Evolutionary conservation across 2,113 vertebrate species (phyloP), one percentile per base, ranked within the genome.

Genomic region (Athene noctua): DNA sequence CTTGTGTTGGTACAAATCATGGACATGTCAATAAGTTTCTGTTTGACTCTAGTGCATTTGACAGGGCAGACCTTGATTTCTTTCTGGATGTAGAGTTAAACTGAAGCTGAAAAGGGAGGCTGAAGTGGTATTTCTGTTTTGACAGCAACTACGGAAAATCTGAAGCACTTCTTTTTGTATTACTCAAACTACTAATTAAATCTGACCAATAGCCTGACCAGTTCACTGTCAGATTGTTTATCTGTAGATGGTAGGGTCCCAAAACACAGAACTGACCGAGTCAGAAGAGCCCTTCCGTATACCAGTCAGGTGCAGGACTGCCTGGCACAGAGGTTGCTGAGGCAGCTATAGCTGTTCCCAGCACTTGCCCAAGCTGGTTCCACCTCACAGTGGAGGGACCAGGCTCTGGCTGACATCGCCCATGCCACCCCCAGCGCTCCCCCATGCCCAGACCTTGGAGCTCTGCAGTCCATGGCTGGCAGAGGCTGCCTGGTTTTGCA

Each of bases 381-480:
- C 61, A 72, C 15, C 26, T 34, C 1, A 1, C 29, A 36, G 3
- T 21, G n/a, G 32, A 75, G 27, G 25, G 59, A 29, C 21, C 19
- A 65, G 32, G 13, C 54, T 57, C 25, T 12, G 14, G 34, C 10
- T 59, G 47, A 42, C 2, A 5, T 19, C 30, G 85, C 18, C 2
- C 0, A 0, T 10, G 13, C 21, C 82, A 72, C 3, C 12, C 13
- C 16, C 36, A 49, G 22, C 9, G 32, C 10, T 34, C 54, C 15
- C 15, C 16, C 6, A 2, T 20, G 57, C 26, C 23, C 44, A 68
- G 5, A 27, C 21, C 42, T 63, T n/a, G 55, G 34, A 84, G 42
- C 23, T 73, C 59, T 18, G 23, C 51, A 90, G 38, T 10, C 38
- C 59, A 5, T 3, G 19, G 65, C 29, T 23, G 72, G 49, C 44